Evolutionary conservation across 2,797 vertebrate genomes (phyloP).

Genomic region (Thamnophis elegans): DNA sequence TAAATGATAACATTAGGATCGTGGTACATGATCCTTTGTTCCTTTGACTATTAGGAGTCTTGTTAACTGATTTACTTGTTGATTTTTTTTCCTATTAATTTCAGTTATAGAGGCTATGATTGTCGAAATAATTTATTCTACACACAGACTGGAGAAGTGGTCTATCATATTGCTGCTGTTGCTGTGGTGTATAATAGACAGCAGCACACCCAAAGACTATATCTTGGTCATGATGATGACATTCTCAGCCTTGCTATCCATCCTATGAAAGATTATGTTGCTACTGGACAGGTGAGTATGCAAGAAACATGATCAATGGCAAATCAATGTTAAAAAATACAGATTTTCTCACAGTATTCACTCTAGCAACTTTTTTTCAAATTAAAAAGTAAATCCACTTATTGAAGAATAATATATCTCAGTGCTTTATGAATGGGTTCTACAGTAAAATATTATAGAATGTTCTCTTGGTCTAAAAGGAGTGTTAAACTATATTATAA

Average conservation of each 20-base stretch:
- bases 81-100: constrained; percentile 41
- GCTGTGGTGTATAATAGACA: constrained; percentile 86
- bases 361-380: background rate
- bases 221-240: constrained; percentile 92
- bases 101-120: constrained; percentile 92
- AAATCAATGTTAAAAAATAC: background rate
- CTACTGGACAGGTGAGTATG: constrained; percentile 84
- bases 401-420: background rate
- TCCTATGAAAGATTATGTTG: constrained; percentile 89
- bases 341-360: background rate
- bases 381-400: background rate
- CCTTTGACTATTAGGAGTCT: background rate
- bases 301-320: background rate
- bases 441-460: background rate
- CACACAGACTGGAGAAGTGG: constrained; percentile 89
- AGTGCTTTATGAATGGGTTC: background rate
- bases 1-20: background rate
- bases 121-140: constrained; percentile 96
- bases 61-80: background rate
- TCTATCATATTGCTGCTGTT: constrained; percentile 90
- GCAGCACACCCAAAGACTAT: constrained; percentile 89
- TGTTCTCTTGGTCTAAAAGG: background rate
- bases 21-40: background rate
- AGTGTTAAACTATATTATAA: background rate
- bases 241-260: constrained; percentile 90